Evolutionary conservation across 2,888 invertebrate genomes (phyloP).

Genomic region (Andrena camellia): DNA sequence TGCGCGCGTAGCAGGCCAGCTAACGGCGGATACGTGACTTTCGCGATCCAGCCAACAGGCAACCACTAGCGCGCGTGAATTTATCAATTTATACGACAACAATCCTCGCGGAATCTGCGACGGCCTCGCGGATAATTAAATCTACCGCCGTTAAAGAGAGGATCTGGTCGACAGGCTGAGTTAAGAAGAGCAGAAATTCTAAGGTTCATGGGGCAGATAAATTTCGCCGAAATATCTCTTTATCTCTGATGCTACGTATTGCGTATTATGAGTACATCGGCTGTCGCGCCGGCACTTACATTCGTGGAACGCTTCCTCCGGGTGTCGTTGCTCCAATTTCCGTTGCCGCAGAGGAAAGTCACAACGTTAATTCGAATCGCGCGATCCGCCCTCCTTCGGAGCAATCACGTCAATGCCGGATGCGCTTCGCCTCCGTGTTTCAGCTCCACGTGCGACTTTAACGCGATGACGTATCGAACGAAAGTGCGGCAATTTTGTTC

Average conservation of each 20-base stretch:
- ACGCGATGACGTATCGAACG: constrained; percentile 6
- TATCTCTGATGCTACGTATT: neutral
- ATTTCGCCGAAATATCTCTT: neutral
- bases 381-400: constrained; percentile 31
- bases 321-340: constrained; percentile 32
- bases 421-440: constrained; percentile 36
- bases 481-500: constrained; percentile 12
- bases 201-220: neutral
- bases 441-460: constrained; percentile 50
- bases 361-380: constrained; percentile 42
- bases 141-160: neutral
- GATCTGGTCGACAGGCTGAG: too few species aligned
- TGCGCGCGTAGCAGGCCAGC: constrained; percentile 33
- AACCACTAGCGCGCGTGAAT: constrained; percentile 11
- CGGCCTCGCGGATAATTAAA: constrained; percentile 12
- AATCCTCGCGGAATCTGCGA: neutral
- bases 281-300: neutral
- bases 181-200: neutral
- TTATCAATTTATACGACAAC: constrained; percentile 26
- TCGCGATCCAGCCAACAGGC: constrained; percentile 13
- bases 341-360: constrained; percentile 41
- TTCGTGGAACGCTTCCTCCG: neutral
- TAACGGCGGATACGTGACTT: constrained; percentile 52
- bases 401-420: constrained; percentile 49
- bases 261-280: neutral